Conservation (phyloP, 2,113 vertebrate species). For the Microcebus lehilahytsara region DNA sequence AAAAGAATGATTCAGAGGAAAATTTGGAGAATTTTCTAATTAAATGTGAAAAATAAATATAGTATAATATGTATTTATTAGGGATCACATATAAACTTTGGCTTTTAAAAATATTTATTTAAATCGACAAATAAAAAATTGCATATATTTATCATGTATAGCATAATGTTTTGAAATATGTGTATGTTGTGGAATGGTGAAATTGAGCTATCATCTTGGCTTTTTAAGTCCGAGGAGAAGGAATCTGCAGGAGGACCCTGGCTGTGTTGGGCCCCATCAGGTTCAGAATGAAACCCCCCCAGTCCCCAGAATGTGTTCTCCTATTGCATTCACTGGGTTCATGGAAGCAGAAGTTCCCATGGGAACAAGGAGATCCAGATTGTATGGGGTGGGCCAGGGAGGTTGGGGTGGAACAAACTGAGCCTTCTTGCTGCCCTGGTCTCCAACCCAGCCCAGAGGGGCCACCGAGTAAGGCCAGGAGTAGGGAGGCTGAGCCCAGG, state of each 20-base stretch:
- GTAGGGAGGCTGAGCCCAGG: not conserved
- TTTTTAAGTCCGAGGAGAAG: not conserved
- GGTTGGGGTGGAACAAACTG: not conserved
- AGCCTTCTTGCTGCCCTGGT: not conserved
- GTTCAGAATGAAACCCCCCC: not conserved
- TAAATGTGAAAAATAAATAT: constrained; percentile 13
- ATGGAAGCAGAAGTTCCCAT: not conserved
- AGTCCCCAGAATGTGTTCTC: not conserved
- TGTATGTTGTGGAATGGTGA: too few relatives aligned
- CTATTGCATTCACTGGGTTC: not conserved
- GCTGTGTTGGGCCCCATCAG: not conserved
- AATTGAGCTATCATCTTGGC: not conserved
- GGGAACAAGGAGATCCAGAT: not conserved
- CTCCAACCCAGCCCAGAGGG: not conserved
- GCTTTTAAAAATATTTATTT: not conserved
- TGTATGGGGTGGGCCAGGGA: not conserved
- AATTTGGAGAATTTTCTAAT: not conserved
- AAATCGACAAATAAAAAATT: not conserved
- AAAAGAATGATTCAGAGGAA: not conserved
- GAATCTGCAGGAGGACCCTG: not conserved
- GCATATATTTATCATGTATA: not conserved
- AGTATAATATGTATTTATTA: not conserved
- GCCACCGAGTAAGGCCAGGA: not conserved
- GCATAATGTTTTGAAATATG: not conserved
- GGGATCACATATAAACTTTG: not conserved